Evolutionary conservation across 53 echinoderm and acorn worm species (phyloP), one percentile per base, ranked within the genome.

Genomic region (Luidia sarsii): DNA sequence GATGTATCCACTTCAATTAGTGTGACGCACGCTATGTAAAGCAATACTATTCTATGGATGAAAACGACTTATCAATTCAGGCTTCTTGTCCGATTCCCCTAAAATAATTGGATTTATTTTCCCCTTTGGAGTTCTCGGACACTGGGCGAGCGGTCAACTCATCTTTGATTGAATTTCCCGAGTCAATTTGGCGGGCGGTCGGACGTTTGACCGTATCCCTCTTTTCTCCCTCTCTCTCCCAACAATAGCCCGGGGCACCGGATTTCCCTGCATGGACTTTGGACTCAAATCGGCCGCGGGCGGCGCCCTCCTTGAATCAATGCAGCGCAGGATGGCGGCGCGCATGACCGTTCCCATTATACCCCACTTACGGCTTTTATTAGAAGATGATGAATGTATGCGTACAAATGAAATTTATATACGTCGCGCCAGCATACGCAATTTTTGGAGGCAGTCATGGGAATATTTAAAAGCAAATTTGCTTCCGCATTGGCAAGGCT

Each of bases 391-490:
- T 54, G 38, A 72, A 72, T 54, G 32, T 70, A 33, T 72, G 39
- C 39, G 49, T 54, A 72, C 53, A 71, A 72, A 72, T 72, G 38
- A 10, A 36, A 72, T 55, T 72, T 7, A 41, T n/a, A n/a, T n/a
- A n/a, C n/a, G n/a, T n/a, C n/a, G n/a, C n/a, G n/a, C n/a, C n/a
- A n/a, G n/a, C n/a, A n/a, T n/a, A n/a, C n/a, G n/a, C n/a, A n/a
- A n/a, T n/a, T n/a, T n/a, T n/a, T n/a, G n/a, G n/a, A n/a, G n/a
- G n/a, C n/a, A n/a, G 29, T 10, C 30, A 57, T 31, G 23, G 56
- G 51, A 4, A 51, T 13, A n/a, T n/a, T n/a, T 54, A 15, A n/a
- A n/a, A n/a, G n/a, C n/a, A n/a, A n/a, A n/a, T n/a, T n/a, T n/a
- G n/a, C n/a, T n/a, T n/a, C n/a, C n/a, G n/a, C n/a, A n/a, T n/a